phyloP scores from a whole-genome alignment of 2,113 vertebrate genomes.

The Protomyctophum bolini region DNA sequence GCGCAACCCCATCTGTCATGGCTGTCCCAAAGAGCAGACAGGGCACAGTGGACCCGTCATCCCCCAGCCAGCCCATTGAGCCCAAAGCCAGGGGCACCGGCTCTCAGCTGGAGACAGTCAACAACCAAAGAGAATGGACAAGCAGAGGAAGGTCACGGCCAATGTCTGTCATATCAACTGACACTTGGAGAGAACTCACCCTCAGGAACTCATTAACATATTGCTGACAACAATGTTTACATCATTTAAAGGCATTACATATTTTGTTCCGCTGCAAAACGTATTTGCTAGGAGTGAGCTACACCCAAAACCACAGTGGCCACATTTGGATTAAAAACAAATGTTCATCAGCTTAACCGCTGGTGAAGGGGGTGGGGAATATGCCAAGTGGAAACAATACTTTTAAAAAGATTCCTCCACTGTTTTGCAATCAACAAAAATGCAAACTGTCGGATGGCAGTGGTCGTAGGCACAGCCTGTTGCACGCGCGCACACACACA shows the following conservation, averaged over 20 bases:
- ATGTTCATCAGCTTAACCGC: constrained; percentile 32
- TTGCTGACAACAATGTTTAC: constrained; percentile 19
- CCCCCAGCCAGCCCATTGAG: constrained; percentile 40
- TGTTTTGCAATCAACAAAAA: constrained; percentile 39
- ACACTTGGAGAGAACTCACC: constrained; percentile 10
- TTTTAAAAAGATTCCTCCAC: constrained; percentile 29
- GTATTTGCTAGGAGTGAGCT: constrained; percentile 9
- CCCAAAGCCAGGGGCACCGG: constrained; percentile 39
- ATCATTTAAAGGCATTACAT: constrained; percentile 34
- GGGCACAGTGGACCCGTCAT: constrained; percentile 62
- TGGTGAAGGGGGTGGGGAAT: constrained; percentile 37
- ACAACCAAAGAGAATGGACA: constrained; percentile 33
- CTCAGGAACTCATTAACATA: neutral
- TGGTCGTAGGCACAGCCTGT: constrained; percentile 28
- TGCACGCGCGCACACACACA: constrained; percentile 5
- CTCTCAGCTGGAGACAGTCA: constrained; percentile 32
- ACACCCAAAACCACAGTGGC: constrained; percentile 48
- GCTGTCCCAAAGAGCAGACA: constrained; percentile 43
- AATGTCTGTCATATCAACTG: constrained; percentile 25
- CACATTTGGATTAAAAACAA: constrained; percentile 46
- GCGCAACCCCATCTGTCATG: constrained; percentile 58
- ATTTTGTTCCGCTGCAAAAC: constrained; percentile 24
- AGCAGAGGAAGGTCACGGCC: constrained; percentile 7
- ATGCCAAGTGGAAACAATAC: constrained; percentile 29
- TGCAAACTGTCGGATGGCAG: constrained; percentile 11